phyloP scores from a whole-genome alignment of 2,797 vertebrate genomes.

The Glossophaga mutica region DNA sequence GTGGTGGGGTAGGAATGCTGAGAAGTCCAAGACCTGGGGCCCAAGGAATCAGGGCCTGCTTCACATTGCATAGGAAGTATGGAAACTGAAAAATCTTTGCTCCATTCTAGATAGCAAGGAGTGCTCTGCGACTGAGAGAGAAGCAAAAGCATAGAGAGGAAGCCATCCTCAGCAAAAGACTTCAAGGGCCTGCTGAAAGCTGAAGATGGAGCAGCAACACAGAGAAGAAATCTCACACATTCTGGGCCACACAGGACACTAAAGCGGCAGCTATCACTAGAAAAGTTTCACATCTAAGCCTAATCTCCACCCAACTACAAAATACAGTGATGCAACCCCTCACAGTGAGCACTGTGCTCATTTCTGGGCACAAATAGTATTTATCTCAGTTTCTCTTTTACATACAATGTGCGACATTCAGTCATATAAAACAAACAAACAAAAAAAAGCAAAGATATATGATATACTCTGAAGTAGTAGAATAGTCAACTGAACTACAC shows the following conservation, averaged over 20 bases:
- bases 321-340: neutral
- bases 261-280: neutral
- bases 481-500: neutral
- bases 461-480: neutral
- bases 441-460: neutral
- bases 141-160: neutral
- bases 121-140: neutral
- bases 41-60: neutral
- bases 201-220: neutral
- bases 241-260: accelerated
- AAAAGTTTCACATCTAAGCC: neutral
- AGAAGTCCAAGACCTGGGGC: no score
- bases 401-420: neutral
- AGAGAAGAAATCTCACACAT: neutral
- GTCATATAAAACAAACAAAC: neutral
- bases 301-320: neutral
- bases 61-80: neutral
- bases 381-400: neutral
- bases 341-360: neutral
- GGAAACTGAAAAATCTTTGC: neutral
- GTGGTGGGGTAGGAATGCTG: neutral
- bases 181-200: neutral
- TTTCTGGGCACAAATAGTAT: neutral
- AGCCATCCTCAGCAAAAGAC: neutral
- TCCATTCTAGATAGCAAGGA: neutral